Evolutionary conservation across 2,797 vertebrate genomes (phyloP).

Genomic region (Macroramphosus scolopax): DNA sequence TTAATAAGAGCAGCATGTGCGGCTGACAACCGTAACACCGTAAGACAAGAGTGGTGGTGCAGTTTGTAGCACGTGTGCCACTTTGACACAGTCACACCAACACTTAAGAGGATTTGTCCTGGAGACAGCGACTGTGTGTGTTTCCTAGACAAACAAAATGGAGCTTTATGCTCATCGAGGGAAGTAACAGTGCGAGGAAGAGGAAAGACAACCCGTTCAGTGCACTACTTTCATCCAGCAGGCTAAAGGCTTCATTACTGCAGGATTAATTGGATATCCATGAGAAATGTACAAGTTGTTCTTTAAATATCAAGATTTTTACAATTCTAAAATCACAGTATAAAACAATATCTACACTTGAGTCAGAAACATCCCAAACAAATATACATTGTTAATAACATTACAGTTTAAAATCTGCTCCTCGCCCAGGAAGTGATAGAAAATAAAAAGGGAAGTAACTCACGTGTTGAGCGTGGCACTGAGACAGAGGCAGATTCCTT

Average conservation of each 20-base stretch:
- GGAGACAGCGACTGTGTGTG: conserved; percentile 23
- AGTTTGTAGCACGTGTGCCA: conserved; percentile 21
- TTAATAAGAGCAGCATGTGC: too few relatives aligned
- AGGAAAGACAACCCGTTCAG: not conserved
- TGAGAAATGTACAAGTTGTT: too few relatives aligned
- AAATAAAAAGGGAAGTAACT: conserved; percentile 67
- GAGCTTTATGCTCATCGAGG: conserved; percentile 13
- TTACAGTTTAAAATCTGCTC: too few relatives aligned
- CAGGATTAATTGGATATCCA: too few relatives aligned
- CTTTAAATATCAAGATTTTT: too few relatives aligned
- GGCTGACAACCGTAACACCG: not conserved
- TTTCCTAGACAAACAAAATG: conserved; percentile 40
- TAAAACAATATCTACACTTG: too few relatives aligned
- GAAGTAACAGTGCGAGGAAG: not conserved
- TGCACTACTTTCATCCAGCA: too few relatives aligned
- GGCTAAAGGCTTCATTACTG: too few relatives aligned
- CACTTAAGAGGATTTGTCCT: conserved; percentile 71
- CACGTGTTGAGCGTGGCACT: conserved; percentile 89
- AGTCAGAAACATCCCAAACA: too few relatives aligned
- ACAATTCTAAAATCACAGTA: too few relatives aligned
- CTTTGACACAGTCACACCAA: conserved; percentile 29
- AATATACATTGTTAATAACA: too few relatives aligned
- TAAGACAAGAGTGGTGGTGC: conserved; percentile 13
- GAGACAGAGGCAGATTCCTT: conserved; percentile 92
- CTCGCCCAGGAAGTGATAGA: conserved; percentile 1